Evolutionary conservation across 2,797 vertebrate genomes (phyloP).

Genomic region (Oreochromis grahami): DNA sequence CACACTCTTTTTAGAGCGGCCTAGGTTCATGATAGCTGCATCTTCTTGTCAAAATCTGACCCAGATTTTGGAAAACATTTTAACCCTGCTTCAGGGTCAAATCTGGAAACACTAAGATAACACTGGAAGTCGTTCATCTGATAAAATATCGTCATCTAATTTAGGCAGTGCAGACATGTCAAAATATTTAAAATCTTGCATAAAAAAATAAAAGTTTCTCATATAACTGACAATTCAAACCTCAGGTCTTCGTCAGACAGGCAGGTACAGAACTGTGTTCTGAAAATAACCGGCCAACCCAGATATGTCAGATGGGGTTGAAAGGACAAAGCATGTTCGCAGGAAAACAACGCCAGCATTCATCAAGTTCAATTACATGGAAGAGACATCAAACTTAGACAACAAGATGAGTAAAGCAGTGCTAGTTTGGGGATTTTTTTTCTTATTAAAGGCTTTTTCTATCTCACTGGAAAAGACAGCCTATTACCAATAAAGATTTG

Average conservation of each 20-base stretch:
- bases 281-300: constrained; percentile 58
- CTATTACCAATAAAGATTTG: constrained; percentile 35
- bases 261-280: constrained; percentile 31
- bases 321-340: constrained; percentile 43
- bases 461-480: constrained; percentile 5
- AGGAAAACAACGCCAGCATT: constrained; percentile 48
- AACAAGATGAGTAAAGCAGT: constrained; percentile 9
- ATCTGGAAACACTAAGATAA: neutral
- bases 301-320: constrained; percentile 58
- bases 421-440: neutral
- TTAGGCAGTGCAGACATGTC: neutral
- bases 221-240: constrained; percentile 34
- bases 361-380: constrained; percentile 58
- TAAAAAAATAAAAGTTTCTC: neutral
- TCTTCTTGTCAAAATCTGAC: neutral
- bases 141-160: neutral
- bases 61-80: neutral
- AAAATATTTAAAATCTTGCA: neutral
- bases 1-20: neutral
- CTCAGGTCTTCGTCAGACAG: neutral
- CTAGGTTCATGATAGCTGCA: neutral
- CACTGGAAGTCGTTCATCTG: neutral
- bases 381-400: constrained; percentile 52
- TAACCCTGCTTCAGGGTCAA: neutral
- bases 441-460: neutral